phyloP scores from a whole-genome alignment of 2,888 invertebrate species.

The Heliconius erato region DNA sequence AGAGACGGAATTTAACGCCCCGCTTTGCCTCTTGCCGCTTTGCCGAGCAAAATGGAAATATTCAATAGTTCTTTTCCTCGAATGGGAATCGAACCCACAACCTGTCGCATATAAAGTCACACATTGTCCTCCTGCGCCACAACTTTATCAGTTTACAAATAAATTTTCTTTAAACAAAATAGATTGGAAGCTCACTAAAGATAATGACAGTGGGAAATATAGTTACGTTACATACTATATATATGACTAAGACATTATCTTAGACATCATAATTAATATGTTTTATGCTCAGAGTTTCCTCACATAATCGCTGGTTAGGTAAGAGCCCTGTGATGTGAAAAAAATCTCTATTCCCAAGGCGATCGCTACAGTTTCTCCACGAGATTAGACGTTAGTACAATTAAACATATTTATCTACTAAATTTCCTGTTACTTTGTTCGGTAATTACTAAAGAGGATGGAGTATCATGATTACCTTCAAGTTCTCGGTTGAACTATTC shows the following conservation, averaged over 20 bases:
- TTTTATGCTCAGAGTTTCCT: conserved; percentile 41
- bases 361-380: conserved; percentile 67
- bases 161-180: neutral
- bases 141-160: neutral
- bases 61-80: neutral
- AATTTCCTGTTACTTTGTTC: conserved; percentile 66
- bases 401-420: conserved; percentile 69
- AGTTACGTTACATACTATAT: neutral
- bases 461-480: conserved; percentile 40
- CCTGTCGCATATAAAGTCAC: neutral
- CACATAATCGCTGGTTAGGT: conserved; percentile 58
- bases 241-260: conserved; percentile 15
- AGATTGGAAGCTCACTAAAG: neutral
- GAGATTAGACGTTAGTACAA: conserved; percentile 68
- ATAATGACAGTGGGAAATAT: conserved; percentile 2
- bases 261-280: conserved; percentile 31
- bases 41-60: too few relatives aligned
- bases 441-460: conserved; percentile 36
- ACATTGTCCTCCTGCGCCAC: neutral
- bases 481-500: conserved; percentile 35
- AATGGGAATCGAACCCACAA: neutral
- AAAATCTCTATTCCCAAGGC: conserved; percentile 77
- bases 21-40: neutral
- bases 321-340: conserved; percentile 69
- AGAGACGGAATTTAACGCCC: neutral